These are phyloP conservation scores for Alviniconcha marisindica DNA, from an alignment of 1,140 invertebrate genomes.

Conservation along the genomic window DNA sequence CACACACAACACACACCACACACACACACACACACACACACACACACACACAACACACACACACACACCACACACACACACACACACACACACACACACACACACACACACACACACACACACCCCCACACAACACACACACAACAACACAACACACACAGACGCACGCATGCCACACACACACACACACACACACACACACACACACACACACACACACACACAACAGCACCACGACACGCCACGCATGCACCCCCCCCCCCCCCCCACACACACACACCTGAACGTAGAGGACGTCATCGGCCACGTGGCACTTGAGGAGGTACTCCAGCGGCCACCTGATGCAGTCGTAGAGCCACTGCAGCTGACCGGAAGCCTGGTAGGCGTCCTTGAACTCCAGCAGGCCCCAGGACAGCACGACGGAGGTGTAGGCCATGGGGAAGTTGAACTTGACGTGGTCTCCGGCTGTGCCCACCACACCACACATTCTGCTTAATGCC, in stretches of 20 bases:
- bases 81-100: not conserved
- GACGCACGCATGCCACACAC: not conserved
- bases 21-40: not conserved
- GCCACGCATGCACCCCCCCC: not conserved
- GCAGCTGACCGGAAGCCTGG: slow-evolving; percentile 72
- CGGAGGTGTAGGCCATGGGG: slow-evolving; percentile 81
- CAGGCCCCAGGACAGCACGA: slow-evolving; percentile 80
- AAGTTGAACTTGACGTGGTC: slow-evolving; percentile 84
- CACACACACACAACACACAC: not conserved
- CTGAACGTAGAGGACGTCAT: slow-evolving; percentile 56
- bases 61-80: not conserved
- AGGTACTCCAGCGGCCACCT: slow-evolving; percentile 82
- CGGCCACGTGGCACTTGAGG: slow-evolving; percentile 76
- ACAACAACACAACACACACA: not conserved
- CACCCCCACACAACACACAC: not conserved
- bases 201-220: not conserved
- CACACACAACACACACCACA: not conserved
- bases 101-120: not conserved
- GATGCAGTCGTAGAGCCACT: slow-evolving; percentile 73
- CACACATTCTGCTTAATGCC: too few relatives aligned
- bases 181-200: not conserved
- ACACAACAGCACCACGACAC: not conserved
- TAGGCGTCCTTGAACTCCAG: slow-evolving; percentile 80
- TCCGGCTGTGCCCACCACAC: too few relatives aligned
- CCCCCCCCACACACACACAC: slow-evolving; percentile 36